phyloP scores from a whole-genome alignment of 2,797 vertebrate species.

The Rachycentron canadum region DNA sequence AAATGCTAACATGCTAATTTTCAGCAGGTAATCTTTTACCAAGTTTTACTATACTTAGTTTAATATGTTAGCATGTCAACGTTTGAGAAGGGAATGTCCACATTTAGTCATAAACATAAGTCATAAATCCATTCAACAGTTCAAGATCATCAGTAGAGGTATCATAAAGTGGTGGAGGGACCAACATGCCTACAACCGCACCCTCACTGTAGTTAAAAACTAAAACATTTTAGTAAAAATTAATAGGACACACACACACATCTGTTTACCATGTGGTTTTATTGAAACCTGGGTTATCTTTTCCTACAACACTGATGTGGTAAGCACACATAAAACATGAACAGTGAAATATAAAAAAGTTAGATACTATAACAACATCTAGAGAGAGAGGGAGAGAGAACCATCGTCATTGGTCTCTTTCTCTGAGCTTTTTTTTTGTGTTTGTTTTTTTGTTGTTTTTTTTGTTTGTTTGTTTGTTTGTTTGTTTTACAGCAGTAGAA shows the following conservation, averaged over 20 bases:
- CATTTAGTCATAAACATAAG: background rate
- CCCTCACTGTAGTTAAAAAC: background rate
- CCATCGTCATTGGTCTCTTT: slow-evolving; percentile 14
- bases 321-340: slow-evolving; percentile 46
- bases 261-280: slow-evolving; percentile 68
- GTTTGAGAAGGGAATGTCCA: no score
- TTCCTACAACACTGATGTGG: slow-evolving; percentile 66
- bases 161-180: background rate
- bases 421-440: background rate
- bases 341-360: slow-evolving; percentile 52
- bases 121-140: background rate
- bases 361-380: slow-evolving; percentile 40
- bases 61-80: background rate
- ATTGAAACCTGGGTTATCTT: slow-evolving; percentile 78
- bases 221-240: background rate
- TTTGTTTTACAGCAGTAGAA: slow-evolving; percentile 54
- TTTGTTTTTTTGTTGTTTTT: no score
- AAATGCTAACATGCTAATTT: background rate
- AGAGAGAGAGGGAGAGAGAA: slow-evolving; percentile 18
- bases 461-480: no score
- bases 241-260: slow-evolving; percentile 17
- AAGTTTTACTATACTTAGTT: background rate
- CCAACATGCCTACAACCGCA: background rate
- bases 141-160: no score
- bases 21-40: background rate